Conservation (phyloP, 2,797 vertebrate species). For the Coccyzus lansbergi region DNA sequence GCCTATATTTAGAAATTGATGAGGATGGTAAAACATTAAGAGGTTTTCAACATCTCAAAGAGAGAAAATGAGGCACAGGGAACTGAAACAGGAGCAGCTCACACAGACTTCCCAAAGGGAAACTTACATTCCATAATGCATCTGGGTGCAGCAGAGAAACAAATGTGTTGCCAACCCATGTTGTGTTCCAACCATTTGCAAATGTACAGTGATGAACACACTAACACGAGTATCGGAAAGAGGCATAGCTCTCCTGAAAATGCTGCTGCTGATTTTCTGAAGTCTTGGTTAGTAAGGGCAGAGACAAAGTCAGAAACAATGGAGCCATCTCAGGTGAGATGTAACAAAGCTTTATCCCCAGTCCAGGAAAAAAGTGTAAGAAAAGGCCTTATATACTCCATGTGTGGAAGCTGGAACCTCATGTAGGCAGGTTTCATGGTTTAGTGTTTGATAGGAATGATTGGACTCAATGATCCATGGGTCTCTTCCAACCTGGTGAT, state of each 20-base stretch:
- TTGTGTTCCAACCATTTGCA: not conserved
- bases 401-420: not conserved
- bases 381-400: not conserved
- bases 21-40: not conserved
- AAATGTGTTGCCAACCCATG: not conserved
- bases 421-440: too few relatives aligned
- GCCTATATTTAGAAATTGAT: not conserved
- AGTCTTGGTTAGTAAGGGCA: not conserved
- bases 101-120: not conserved
- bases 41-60: not conserved
- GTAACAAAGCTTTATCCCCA: not conserved
- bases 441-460: too few relatives aligned
- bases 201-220: not conserved
- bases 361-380: rapidly evolving
- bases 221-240: not conserved
- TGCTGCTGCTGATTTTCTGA: not conserved
- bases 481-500: too few relatives aligned
- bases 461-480: too few relatives aligned
- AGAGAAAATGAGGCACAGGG: not conserved
- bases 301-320: not conserved
- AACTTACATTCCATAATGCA: not conserved
- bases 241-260: not conserved
- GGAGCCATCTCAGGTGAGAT: not conserved
- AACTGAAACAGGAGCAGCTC: not conserved
- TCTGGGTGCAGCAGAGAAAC: not conserved